Evolutionary conservation across 2,888 invertebrate species (phyloP).

Genomic region (Cephus sareptanus): DNA sequence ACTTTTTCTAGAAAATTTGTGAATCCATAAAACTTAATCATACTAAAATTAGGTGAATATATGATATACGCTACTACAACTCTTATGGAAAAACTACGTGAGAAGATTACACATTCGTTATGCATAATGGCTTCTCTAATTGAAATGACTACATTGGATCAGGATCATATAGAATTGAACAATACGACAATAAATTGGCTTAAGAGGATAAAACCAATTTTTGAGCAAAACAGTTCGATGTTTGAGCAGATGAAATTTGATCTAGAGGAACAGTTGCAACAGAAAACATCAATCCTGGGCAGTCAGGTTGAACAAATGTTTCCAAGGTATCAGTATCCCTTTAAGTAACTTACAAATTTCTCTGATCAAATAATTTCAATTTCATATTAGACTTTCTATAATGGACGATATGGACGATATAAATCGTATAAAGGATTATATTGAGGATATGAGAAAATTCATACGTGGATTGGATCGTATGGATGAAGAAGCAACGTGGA

Average conservation of each 20-base stretch:
- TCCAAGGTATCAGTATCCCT: constrained; percentile 67
- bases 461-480: constrained; percentile 81
- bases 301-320: constrained; percentile 78
- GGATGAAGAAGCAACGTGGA: constrained; percentile 83
- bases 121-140: constrained; percentile 77
- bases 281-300: constrained; percentile 77
- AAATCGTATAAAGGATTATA: constrained; percentile 81
- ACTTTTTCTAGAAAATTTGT: neutral
- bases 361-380: neutral
- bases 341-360: neutral
- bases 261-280: constrained; percentile 83
- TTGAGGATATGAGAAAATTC: constrained; percentile 80
- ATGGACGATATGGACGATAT: constrained; percentile 89
- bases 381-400: constrained; percentile 70
- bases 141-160: constrained; percentile 79
- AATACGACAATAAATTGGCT: constrained; percentile 88
- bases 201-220: constrained; percentile 81
- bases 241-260: constrained; percentile 86
- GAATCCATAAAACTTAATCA: neutral
- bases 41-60: constrained; percentile 71
- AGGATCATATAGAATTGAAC: constrained; percentile 83
- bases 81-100: constrained; percentile 76
- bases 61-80: constrained; percentile 83
- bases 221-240: constrained; percentile 82
- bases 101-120: constrained; percentile 77